Evolutionary conservation across 1,140 invertebrate genomes (phyloP), one percentile per base, ranked within the genome.

Genomic region (Bathynomus jamesi): DNA sequence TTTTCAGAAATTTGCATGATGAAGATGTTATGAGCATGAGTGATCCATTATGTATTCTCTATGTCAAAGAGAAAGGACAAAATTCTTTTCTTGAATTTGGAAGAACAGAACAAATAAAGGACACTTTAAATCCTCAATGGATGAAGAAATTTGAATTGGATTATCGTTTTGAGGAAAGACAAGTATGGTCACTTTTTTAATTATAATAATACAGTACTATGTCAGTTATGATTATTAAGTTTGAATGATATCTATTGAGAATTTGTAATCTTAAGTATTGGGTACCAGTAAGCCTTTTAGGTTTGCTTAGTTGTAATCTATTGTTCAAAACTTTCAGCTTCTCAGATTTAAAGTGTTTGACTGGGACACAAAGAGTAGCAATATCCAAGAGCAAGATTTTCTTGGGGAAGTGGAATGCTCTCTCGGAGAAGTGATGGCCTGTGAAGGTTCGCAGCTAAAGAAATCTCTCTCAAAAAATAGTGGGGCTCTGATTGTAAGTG

Each of bases 101-200:
- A 4, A 78, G 85, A 61, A 86, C 85, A 11, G 85, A 86, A 78
- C 80, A 81, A 28, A 82, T 86, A n/a, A 81, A 81, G 79, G 84
- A 86, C 78, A 83, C 81, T 75, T 78, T 86, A 32, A 85, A 84
- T 79, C 85, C 85, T 27, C 81, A 85, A 76, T 86, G 85, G 82
- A 80, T 82, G 2, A 83, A 82, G 67, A 84, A 84, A 75, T 82
- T 86, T 78, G 77, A 82, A 10, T 76, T 86, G 25, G 80, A 85
- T 60, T 86, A 86, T 75, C 83, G 80, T 65, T 87, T 87, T 81
- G 86, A 87, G 80, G 82, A 85, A 79, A 73, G 69, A 40, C 73
- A 75, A 69, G 69, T 74, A 53, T 65, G 27, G 27, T 29, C 30
- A 10, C 28, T 24, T 21, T 13, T 67, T 2, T 70, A 4, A 10